Conservation (phyloP, 2,797 vertebrate genomes). For the Cottoperca gobio region DNA sequence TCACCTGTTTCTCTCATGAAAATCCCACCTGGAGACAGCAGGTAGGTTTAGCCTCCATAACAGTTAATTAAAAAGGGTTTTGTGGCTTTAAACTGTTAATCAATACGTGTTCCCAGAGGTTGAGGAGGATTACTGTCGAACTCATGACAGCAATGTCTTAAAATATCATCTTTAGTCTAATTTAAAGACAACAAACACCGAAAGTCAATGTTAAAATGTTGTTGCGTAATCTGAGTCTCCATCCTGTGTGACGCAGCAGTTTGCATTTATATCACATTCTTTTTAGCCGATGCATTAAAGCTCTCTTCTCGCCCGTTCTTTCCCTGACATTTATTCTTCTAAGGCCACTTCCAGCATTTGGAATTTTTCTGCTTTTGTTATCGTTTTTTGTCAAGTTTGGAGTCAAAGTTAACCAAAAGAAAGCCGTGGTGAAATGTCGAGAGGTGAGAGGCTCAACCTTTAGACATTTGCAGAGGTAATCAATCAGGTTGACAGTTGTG, state of each 20-base stretch:
- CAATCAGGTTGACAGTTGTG: constrained; percentile 75
- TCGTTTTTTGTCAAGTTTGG: constrained; percentile 65
- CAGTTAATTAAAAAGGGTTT: constrained; percentile 17
- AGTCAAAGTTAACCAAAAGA: constrained; percentile 63
- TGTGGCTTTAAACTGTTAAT: constrained; percentile 20
- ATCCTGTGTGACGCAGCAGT: neutral
- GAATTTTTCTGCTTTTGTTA: constrained; percentile 47
- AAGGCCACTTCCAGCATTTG: constrained; percentile 44
- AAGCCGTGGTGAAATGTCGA: constrained; percentile 72
- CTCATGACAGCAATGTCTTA: neutral
- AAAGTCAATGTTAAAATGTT: neutral
- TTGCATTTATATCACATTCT: constrained; percentile 9
- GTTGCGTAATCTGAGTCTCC: neutral
- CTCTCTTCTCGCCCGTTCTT: constrained; percentile 12
- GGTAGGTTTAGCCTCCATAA: constrained; percentile 8
- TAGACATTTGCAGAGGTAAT: constrained; percentile 78
- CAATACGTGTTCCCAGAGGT: neutral
- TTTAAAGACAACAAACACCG: neutral
- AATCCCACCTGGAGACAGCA: constrained; percentile 36
- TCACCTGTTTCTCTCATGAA: constrained; percentile 19
- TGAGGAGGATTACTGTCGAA: neutral
- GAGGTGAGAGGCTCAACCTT: constrained; percentile 78
- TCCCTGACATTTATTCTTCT: constrained; percentile 74
- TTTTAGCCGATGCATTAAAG: constrained; percentile 21
- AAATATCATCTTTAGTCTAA: neutral